Evolutionary conservation across 2,888 invertebrate genomes (phyloP).

Genomic region (Dexiosoma caninum): DNA sequence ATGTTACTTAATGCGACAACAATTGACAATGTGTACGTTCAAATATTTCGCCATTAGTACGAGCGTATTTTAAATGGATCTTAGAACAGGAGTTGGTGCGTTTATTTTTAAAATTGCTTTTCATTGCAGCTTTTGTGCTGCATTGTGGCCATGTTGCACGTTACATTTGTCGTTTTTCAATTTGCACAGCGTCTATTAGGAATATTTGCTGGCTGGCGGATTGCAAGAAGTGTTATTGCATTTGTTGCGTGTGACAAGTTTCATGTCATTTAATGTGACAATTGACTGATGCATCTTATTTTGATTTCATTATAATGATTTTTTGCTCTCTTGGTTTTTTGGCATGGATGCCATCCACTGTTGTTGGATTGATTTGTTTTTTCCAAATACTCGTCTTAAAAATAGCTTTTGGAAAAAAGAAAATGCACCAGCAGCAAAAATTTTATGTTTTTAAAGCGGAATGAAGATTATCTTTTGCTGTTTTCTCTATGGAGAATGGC

Average conservation of each 20-base stretch:
- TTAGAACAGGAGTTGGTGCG: slow-evolving; percentile 25
- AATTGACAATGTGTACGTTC: slow-evolving; percentile 50
- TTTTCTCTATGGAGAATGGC: no score
- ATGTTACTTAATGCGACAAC: slow-evolving; percentile 50
- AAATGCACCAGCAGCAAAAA: no score
- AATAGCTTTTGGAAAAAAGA: not conserved
- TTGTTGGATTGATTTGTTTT: slow-evolving; percentile 3
- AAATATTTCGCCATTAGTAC: slow-evolving; percentile 8
- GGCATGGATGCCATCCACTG: not conserved
- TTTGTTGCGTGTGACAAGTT: slow-evolving; percentile 62
- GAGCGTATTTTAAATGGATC: slow-evolving; percentile 28
- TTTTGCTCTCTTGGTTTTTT: not conserved
- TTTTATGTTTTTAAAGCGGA: no score
- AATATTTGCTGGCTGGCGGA: not conserved
- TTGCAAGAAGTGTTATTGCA: slow-evolving; percentile 53
- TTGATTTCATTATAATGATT: slow-evolving; percentile 49
- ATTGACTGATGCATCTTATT: slow-evolving; percentile 60
- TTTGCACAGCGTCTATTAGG: no score
- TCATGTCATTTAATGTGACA: slow-evolving; percentile 64
- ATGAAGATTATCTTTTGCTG: no score
- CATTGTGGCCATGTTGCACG: not conserved
- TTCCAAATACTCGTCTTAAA: not conserved
- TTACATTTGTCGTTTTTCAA: not conserved
- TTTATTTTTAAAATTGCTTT: slow-evolving; percentile 35
- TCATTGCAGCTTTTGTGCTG: not conserved